phyloP scores from a whole-genome alignment of 2,797 vertebrate species.

The Melanotaenia pygmaea region DNA sequence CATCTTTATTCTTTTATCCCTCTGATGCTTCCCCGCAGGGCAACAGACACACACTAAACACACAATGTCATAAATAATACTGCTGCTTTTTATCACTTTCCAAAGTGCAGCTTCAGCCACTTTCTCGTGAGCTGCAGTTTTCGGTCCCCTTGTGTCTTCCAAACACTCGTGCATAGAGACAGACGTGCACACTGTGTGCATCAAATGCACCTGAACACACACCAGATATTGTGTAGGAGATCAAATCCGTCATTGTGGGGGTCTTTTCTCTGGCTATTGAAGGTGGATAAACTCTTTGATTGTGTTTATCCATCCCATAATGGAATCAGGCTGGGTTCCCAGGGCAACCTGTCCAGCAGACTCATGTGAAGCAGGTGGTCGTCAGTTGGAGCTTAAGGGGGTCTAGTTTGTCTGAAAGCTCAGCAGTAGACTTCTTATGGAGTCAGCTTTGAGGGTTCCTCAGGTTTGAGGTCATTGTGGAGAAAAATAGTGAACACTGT shows the following conservation, averaged over 20 bases:
- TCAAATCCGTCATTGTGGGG: constrained; percentile 71
- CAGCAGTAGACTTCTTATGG: constrained; percentile 73
- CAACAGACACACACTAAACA: constrained; percentile 16
- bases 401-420: constrained; percentile 65
- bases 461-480: constrained; percentile 35
- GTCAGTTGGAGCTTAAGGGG: constrained; percentile 69
- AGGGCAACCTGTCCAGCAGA: constrained; percentile 69
- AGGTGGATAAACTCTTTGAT: constrained; percentile 80
- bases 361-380: constrained; percentile 61
- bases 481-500: constrained; percentile 29
- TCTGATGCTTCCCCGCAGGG: constrained; percentile 52
- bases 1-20: constrained; percentile 59
- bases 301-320: constrained; percentile 80
- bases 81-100: constrained; percentile 52
- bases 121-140: constrained; percentile 60
- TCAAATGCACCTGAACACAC: constrained; percentile 16
- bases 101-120: constrained; percentile 75
- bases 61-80: constrained; percentile 54
- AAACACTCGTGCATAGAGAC: constrained; percentile 38
- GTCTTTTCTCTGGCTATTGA: constrained; percentile 73
- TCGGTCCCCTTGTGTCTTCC: constrained; percentile 58
- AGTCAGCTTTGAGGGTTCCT: constrained; percentile 64
- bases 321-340: constrained; percentile 75
- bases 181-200: constrained; percentile 20
- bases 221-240: constrained; percentile 71